These are phyloP conservation scores for Drosophila kanekoi DNA, from an alignment of 2,888 invertebrate genomes.

Conservation along the genomic window DNA sequence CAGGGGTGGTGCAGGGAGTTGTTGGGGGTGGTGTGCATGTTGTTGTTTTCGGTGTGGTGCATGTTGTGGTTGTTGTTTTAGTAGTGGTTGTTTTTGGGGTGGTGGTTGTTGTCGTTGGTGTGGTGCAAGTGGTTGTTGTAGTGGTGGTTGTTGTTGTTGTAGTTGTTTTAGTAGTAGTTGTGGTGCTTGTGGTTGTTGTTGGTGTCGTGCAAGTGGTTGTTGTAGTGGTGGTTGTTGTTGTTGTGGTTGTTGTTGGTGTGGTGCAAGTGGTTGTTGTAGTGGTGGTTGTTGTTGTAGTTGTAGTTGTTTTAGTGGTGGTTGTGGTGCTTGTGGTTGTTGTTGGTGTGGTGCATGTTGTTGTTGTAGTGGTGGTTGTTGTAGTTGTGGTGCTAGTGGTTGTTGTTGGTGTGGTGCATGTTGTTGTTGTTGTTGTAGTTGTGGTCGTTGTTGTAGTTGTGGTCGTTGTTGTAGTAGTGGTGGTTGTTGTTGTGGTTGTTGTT, in stretches of 20 bases:
- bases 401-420: not conserved
- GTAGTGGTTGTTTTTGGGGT: not conserved
- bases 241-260: not conserved
- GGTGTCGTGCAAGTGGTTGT: not conserved
- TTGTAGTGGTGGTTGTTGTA: not conserved
- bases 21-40: not conserved
- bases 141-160: slow-evolving; percentile 3
- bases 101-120: not conserved
- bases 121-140: not conserved
- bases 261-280: not conserved
- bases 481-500: not conserved
- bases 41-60: not conserved
- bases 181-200: not conserved
- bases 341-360: not conserved
- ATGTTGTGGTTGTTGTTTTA: not conserved
- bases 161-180: not conserved
- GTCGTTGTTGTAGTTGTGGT: not conserved
- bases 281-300: slow-evolving; percentile 1
- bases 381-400: not conserved
- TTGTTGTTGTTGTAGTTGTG: not conserved
- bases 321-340: not conserved
- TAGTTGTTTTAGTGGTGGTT: not conserved
- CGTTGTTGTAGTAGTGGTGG: not conserved
- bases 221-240: not conserved
- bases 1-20: no score